phyloP scores from a whole-genome alignment of 2,888 invertebrate genomes.

The Anorthoa munda region DNA sequence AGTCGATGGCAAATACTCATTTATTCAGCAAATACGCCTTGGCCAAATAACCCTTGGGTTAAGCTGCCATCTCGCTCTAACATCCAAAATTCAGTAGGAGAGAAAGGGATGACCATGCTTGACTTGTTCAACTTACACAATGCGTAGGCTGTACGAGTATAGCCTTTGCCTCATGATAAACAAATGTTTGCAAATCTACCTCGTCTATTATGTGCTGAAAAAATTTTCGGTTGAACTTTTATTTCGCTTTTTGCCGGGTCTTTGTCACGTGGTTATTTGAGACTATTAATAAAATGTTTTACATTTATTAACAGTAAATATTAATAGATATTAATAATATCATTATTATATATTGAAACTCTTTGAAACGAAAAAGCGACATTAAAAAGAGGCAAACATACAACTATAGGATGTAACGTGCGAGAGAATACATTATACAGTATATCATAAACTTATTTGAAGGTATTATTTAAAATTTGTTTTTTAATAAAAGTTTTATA shows the following conservation, averaged over 20 bases:
- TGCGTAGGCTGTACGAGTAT: constrained; percentile 51
- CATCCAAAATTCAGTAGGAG: constrained; percentile 4
- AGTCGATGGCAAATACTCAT: constrained; percentile 44
- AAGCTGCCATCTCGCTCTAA: constrained; percentile 22
- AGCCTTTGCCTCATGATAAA: constrained; percentile 43
- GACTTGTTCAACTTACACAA: constrained; percentile 48
- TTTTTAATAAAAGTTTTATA: neutral
- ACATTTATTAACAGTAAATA: neutral
- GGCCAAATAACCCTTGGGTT: too few relatives aligned
- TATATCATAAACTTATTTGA: too few relatives aligned
- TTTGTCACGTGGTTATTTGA: neutral
- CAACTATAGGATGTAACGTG: too few relatives aligned
- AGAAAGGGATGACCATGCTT: constrained; percentile 40
- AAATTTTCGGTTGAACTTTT: constrained; percentile 6
- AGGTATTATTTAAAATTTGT: too few relatives aligned
- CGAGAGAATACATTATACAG: too few relatives aligned
- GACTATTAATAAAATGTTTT: neutral
- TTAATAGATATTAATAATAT: too few relatives aligned
- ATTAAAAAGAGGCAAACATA: too few relatives aligned
- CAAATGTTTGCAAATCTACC: constrained; percentile 48
- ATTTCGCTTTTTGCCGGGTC: neutral
- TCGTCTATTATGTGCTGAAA: constrained; percentile 28
- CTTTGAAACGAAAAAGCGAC: too few relatives aligned
- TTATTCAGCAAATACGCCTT: constrained; percentile 37
- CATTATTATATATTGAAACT: too few relatives aligned